Conservation (phyloP, 2,113 vertebrate species). For the Amphiprion ocellaris region DNA sequence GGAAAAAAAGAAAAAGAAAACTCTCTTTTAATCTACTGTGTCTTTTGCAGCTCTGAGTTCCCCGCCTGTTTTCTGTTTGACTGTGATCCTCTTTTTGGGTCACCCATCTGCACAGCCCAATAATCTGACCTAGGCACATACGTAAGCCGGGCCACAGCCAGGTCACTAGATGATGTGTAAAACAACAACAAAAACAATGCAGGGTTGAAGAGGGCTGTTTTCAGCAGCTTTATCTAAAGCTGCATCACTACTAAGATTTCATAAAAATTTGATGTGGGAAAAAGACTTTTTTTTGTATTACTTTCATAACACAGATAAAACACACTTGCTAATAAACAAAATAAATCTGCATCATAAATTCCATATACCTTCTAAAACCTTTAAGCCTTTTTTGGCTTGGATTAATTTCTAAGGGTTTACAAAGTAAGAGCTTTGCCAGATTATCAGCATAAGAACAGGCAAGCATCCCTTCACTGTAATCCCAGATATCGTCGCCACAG, state of each 20-base stretch:
- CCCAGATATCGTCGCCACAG: constrained; percentile 34
- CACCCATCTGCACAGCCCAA: constrained; percentile 51
- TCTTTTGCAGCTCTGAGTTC: constrained; percentile 20
- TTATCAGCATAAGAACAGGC: constrained; percentile 49
- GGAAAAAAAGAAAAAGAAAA: not conserved
- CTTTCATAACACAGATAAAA: not conserved
- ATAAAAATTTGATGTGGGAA: constrained; percentile 6
- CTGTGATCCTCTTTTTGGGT: constrained; percentile 38
- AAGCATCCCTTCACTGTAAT: constrained; percentile 55
- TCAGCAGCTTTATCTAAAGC: constrained; percentile 9
- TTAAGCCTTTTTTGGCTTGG: constrained; percentile 46
- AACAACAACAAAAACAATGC: not conserved
- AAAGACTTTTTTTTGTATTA: not conserved
- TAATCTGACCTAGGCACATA: constrained; percentile 28
- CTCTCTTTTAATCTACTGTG: constrained; percentile 12
- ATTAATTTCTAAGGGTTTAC: constrained; percentile 55
- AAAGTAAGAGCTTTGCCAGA: constrained; percentile 64
- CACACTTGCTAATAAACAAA: not conserved
- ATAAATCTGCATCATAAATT: not conserved
- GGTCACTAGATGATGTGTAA: constrained; percentile 23
- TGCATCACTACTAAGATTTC: not conserved
- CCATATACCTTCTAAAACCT: not conserved
- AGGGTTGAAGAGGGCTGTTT: not conserved
- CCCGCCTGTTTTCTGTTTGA: constrained; percentile 28
- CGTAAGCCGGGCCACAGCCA: not conserved